A percentile compares a stretch with the other conserved stretches of the same genome.
phyloP scores from a whole-genome alignment of 2,113 vertebrate species.

The Oenanthe oenanthe region DNA sequence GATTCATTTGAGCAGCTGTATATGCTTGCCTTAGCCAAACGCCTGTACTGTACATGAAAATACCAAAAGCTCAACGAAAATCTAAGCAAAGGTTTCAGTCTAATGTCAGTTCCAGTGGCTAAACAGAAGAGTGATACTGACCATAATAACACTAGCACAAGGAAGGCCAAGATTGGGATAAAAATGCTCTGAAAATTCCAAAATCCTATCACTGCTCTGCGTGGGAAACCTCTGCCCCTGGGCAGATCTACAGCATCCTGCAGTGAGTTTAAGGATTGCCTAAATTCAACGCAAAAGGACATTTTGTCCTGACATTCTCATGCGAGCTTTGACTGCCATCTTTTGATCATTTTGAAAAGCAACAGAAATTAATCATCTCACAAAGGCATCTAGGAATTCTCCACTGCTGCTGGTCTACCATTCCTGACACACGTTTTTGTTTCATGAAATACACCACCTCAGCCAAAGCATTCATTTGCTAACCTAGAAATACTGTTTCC shows the following conservation, averaged over 20 bases:
- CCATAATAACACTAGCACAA: neutral
- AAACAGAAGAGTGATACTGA: neutral
- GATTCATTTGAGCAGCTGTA: neutral
- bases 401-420: neutral
- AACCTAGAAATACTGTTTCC: neutral
- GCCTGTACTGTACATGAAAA: neutral
- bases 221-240: neutral
- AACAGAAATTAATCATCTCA: neutral
- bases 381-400: neutral
- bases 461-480: neutral
- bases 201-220: neutral
- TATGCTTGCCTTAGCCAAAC: neutral
- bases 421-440: neutral
- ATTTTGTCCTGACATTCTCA: neutral
- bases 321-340: conserved; percentile 68
- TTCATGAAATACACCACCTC: neutral
- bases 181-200: neutral
- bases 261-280: neutral
- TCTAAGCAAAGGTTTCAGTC: neutral
- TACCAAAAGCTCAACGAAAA: neutral
- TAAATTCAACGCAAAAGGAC: neutral
- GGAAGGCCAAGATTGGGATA: neutral
- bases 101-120: neutral
- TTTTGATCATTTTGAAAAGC: conserved; percentile 29
- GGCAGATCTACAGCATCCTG: neutral